Base-by-base conservation (phyloP, 2,113 vertebrate species). In the Aptenodytes forsteri region DNA sequence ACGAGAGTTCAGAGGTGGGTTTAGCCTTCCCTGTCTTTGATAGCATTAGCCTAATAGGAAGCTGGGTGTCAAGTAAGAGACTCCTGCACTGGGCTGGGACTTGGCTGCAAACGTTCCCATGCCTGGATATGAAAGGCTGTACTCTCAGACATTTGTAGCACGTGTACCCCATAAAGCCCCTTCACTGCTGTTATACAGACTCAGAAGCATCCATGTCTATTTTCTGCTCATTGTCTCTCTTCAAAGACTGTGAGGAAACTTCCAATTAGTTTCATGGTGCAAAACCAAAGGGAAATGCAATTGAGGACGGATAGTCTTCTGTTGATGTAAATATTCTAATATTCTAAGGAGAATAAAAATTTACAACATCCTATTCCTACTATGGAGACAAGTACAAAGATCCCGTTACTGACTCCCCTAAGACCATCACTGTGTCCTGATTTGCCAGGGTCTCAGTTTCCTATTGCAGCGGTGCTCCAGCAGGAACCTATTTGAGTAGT, bases 131-230 rank as follows among this genome's bases (percentile, higher is more conserved):
- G 32, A 76, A 54, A 36, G 38, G 25, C 38, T 80, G 44, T 75
- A 46, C 34, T 89, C 25, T 36, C 23, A 61, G 27, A 27, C 36
- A 44, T 20, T 42, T 36, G 22, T 49, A 61, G 29, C 36, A 13
- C 5, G 1, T 42, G 13, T 30, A 6, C 11, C 20, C 20, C 15
- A 7, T 5, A 46, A 9, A 65, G 6, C 4, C 6, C 25, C 47
- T 55, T 82, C 54, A 38, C 6, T 54, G n/a, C 30, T 66, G 32
- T 61, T 47, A 30, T 13, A 71, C 21, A 62, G 21, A 34, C 30
- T 46, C 46, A 50, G 30, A 42, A 71, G 13, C 21, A 52, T 44
- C 23, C 19, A 27, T 26, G 13, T 38, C 16, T 76, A 18, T 27
- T n/a, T 61, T 44, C 47, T 92, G 40, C 44, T 72, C 34, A 40